A percentile compares a stretch with the other conserved stretches of the same genome.
Conservation (phyloP, 2,113 vertebrate species). For the Rhea americana region DNA sequence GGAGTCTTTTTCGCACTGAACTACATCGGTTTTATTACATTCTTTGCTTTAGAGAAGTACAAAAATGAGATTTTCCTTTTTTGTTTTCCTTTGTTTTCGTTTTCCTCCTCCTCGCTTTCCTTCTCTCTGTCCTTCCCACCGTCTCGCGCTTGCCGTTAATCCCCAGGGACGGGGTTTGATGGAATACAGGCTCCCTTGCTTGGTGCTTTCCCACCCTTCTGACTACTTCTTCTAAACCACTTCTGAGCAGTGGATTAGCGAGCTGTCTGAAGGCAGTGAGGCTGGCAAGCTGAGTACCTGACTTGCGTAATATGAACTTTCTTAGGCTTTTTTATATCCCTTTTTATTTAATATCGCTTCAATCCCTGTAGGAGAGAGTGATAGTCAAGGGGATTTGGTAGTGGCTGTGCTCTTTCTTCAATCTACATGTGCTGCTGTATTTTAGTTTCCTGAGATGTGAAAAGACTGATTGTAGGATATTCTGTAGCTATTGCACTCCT, state of each 20-base stretch:
- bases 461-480: neutral
- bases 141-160: neutral
- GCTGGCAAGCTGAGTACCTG: neutral
- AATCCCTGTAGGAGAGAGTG: rapidly evolving
- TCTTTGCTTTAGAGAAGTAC: constrained; percentile 70
- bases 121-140: neutral
- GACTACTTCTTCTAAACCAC: neutral
- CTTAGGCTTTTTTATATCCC: rapidly evolving
- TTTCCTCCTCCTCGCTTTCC: neutral
- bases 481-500: neutral
- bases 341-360: rapidly evolving
- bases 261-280: neutral
- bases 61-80: neutral
- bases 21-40: constrained; percentile 55
- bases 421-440: neutral
- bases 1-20: constrained; percentile 62
- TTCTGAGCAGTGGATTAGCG: neutral
- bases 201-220: neutral
- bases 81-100: neutral
- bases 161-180: constrained; percentile 22
- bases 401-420: rapidly evolving
- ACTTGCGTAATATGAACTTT: neutral
- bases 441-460: neutral
- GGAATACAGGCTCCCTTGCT: constrained; percentile 52
- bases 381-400: neutral